Conservation (phyloP, 2,113 vertebrate species). For the Tupaia chinensis region DNA sequence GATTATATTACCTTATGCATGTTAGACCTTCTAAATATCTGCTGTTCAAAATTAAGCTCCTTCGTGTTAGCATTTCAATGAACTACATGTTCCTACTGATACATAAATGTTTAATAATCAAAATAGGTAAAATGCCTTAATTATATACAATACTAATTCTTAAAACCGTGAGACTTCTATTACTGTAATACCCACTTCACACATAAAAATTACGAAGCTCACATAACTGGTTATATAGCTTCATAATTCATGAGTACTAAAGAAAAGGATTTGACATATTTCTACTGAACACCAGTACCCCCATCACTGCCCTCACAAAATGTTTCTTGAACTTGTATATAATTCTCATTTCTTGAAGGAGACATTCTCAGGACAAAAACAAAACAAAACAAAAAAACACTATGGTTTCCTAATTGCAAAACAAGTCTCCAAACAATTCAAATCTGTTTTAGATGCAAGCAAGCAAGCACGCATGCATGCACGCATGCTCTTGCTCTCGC, state of each 20-base stretch:
- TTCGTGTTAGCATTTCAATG: background rate
- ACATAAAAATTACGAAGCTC: background rate
- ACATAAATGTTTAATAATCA: background rate
- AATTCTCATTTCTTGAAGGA: background rate
- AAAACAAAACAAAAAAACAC: background rate
- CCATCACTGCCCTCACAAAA: background rate
- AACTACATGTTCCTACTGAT: background rate
- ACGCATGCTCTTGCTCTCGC: no score
- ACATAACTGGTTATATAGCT: background rate
- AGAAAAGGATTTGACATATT: background rate
- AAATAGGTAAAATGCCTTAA: background rate
- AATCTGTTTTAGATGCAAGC: constrained; percentile 19
- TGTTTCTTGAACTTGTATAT: background rate
- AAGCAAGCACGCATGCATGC: background rate
- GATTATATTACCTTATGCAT: background rate
- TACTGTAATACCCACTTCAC: background rate
- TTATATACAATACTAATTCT: background rate
- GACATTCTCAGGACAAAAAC: background rate
- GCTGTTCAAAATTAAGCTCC: background rate
- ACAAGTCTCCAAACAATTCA: background rate
- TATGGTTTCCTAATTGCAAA: background rate
- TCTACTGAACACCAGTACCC: background rate
- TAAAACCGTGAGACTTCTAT: background rate
- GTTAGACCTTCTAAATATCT: background rate
- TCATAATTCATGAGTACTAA: background rate